Evolutionary conservation across 2,888 invertebrate species (phyloP), one percentile per base, ranked within the genome.

Genomic region (Tolmerus cingulatus): DNA sequence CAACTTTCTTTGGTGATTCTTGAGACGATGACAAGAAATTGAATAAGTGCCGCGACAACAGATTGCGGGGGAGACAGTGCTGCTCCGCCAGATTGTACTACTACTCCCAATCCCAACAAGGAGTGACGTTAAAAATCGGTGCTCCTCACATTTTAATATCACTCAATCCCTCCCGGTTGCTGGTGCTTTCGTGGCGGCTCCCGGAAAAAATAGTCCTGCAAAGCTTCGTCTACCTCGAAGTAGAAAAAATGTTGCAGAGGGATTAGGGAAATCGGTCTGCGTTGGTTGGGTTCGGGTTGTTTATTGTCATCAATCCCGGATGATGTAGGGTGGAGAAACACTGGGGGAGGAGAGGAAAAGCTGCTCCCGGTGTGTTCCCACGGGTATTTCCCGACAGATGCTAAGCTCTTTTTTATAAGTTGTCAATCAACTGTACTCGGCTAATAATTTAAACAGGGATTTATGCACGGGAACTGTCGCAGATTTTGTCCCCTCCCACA

Each of bases 11-110:
- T 37, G 46, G 85, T 85, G 27, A 74, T 85, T 76, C 43, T 23
- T 74, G 74, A 85, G 85, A 74, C 74, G 85, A 85, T 85, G 85
- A 85, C 85, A 85, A 85, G 74, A 85, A 85, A 85, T 85, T 85
- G 85, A 85, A 85, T 85, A 85, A 85, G 85, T 51, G 57, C 57
- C 82, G 82, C 82, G 40, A 23, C 43, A 2, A 30, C 74, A 76
- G 76, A 76, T 40, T 16, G 76, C 34, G 23, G 51, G 82, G 34
- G n/a, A 16, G 66, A 19, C 30, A 27, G 27, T 74, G 27, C 14
- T 46, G 7, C 14, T 46, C 23, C 66, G 19, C 23, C 46, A 46
- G 46, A 74, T 74, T 74, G 27, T 23, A 74, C 74, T 46, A 85
- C 74, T 34, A 34, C 30, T 46, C 37, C 27, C 40, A 85, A 37